Evolutionary conservation across 1,140 invertebrate genomes (phyloP).

Genomic region (Ylistrum balloti): DNA sequence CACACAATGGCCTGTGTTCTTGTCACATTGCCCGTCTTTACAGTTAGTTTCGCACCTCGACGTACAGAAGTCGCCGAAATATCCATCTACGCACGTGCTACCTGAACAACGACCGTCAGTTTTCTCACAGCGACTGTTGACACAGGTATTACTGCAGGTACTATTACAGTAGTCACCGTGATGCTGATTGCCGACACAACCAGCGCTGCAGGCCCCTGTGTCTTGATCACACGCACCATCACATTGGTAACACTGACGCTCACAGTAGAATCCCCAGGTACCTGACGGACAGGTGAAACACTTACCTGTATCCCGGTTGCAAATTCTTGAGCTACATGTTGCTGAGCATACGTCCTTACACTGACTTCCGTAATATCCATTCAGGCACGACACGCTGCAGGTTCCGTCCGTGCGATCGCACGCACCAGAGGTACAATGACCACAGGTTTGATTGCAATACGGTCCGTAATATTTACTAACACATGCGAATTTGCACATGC

Average conservation of each 20-base stretch:
- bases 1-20: constrained; percentile 48
- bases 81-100: neutral
- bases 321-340: constrained; percentile 42
- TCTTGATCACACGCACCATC: constrained; percentile 10
- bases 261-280: constrained; percentile 46
- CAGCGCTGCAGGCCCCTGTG: constrained; percentile 41
- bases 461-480: constrained; percentile 46
- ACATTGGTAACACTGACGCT: constrained; percentile 41
- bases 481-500: constrained; percentile 42
- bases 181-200: constrained; percentile 43
- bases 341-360: constrained; percentile 46
- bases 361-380: constrained; percentile 52
- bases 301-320: constrained; percentile 44
- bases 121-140: neutral
- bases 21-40: constrained; percentile 37
- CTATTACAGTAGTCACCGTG: constrained; percentile 46
- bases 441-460: constrained; percentile 42
- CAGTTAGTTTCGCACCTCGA: constrained; percentile 14
- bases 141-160: constrained; percentile 32
- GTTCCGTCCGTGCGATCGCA: constrained; percentile 57
- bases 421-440: constrained; percentile 41
- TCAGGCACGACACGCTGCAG: constrained; percentile 56
- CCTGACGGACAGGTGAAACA: constrained; percentile 42
- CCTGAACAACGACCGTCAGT: constrained; percentile 42
- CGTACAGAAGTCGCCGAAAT: constrained; percentile 42